phyloP scores from a whole-genome alignment of 2,113 vertebrate genomes.

The Ailuropoda melanoleuca region DNA sequence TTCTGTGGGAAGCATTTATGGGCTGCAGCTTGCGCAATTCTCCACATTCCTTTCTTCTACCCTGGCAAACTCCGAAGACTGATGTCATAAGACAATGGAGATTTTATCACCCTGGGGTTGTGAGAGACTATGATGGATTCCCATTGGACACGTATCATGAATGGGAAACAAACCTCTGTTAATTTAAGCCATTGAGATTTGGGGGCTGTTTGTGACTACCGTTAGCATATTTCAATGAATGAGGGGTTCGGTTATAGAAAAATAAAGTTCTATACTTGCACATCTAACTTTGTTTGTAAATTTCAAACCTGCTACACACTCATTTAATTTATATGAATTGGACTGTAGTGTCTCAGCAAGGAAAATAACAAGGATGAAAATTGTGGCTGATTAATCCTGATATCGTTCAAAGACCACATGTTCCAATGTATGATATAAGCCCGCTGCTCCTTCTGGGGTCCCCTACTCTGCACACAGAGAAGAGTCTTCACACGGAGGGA shows the following conservation, averaged over 20 bases:
- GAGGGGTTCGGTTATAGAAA: neutral
- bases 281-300: neutral
- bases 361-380: neutral
- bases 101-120: neutral
- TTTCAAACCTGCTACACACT: neutral
- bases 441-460: neutral
- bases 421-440: neutral
- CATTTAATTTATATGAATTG: neutral
- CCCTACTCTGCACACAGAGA: neutral
- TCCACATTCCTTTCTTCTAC: neutral
- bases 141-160: neutral
- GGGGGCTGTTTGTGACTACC: neutral
- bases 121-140: neutral
- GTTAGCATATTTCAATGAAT: neutral
- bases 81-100: neutral
- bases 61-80: neutral
- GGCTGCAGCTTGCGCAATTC: neutral
- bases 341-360: neutral
- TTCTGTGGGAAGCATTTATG: neutral
- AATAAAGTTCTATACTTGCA: neutral
- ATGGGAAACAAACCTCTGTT: neutral
- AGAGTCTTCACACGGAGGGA: neutral
- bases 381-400: neutral
- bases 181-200: neutral
- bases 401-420: neutral